These are phyloP conservation scores for Halcyon chelicuti DNA, from an alignment of 2,797 vertebrate genomes.

Conservation along the genomic window DNA sequence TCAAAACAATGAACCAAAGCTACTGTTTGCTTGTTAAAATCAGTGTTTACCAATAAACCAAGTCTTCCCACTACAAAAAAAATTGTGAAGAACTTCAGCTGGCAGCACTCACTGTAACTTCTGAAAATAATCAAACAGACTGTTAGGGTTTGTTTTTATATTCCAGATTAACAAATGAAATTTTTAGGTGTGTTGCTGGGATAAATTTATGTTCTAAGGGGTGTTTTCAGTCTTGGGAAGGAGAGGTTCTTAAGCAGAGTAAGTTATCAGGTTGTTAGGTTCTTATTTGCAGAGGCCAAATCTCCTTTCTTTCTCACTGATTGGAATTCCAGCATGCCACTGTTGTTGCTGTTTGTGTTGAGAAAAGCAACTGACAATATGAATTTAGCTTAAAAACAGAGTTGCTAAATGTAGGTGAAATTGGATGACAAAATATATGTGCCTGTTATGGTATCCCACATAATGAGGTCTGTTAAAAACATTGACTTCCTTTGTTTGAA, in stretches of 20 bases:
- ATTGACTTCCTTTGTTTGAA: not conserved
- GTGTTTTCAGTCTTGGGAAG: not conserved
- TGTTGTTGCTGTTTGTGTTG: not conserved
- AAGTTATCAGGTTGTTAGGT: not conserved
- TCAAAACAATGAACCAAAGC: not conserved
- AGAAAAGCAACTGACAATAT: not conserved
- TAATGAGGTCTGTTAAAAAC: not conserved
- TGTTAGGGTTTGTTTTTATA: not conserved
- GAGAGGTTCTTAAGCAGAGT: not conserved
- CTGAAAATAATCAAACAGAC: not conserved
- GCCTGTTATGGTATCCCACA: not conserved
- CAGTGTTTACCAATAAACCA: not conserved
- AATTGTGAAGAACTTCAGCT: not conserved
- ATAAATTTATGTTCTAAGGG: not conserved
- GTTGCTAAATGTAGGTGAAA: not conserved
- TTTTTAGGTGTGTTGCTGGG: not conserved
- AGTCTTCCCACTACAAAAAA: not conserved
- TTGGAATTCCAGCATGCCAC: not conserved
- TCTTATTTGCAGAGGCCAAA: not conserved
- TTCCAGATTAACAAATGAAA: not conserved
- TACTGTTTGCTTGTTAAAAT: conserved; percentile 19
- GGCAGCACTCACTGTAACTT: not conserved
- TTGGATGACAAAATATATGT: not conserved
- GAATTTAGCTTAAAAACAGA: not conserved
- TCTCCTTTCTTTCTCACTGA: not conserved